Conservation (phyloP, 2,113 vertebrate species). For the Campylomormyrus numenius region DNA sequence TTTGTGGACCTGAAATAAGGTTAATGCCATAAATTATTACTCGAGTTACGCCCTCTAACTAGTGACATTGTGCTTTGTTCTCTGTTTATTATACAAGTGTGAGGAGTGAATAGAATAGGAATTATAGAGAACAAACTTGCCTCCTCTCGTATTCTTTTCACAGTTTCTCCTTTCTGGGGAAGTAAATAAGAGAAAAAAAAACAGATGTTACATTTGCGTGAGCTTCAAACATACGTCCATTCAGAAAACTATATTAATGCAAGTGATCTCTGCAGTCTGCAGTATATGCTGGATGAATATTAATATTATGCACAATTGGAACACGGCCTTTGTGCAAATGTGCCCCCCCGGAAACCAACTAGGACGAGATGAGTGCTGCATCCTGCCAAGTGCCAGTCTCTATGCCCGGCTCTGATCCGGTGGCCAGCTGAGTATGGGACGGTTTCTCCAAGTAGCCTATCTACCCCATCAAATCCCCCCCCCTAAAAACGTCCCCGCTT, state of each 20-base stretch:
- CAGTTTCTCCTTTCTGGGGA: slow-evolving; percentile 85
- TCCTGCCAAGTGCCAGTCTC: background rate
- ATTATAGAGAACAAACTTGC: slow-evolving; percentile 54
- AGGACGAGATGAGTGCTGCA: background rate
- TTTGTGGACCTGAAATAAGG: background rate
- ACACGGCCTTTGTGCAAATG: slow-evolving; percentile 17
- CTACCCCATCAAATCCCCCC: background rate
- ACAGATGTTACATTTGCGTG: slow-evolving; percentile 4
- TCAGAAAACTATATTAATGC: background rate
- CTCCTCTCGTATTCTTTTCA: slow-evolving; percentile 90
- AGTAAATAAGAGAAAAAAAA: slow-evolving; percentile 34
- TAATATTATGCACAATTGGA: slow-evolving; percentile 15
- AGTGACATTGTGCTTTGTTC: slow-evolving; percentile 10
- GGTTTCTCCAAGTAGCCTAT: background rate
- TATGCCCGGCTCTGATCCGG: background rate
- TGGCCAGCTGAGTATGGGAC: background rate
- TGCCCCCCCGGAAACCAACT: slow-evolving; percentile 6
- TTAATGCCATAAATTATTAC: background rate
- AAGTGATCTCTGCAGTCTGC: slow-evolving; percentile 6
- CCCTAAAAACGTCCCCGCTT: background rate
- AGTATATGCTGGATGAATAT: slow-evolving; percentile 23
- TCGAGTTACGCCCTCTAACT: background rate
- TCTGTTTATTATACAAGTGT: slow-evolving; percentile 20
- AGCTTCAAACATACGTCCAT: background rate
- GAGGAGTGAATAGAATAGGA: background rate